Evolutionary conservation across 2,113 vertebrate species (phyloP), one percentile per base, ranked within the genome.

Genomic region (Corythoichthys haematopterus): DNA sequence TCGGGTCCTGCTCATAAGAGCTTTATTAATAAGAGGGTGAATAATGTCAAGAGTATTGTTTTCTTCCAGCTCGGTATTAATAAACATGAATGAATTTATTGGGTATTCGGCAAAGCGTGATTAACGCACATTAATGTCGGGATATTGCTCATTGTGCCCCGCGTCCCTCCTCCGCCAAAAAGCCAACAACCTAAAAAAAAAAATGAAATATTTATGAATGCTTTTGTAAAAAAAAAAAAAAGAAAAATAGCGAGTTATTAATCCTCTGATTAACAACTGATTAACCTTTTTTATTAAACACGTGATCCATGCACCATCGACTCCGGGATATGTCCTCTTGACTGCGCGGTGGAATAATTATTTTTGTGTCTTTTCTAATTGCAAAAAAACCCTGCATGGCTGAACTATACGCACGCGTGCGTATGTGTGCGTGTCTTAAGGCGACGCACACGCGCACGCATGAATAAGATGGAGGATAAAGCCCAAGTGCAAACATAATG

Each of bases 241-340:
- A 92, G 91, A 90, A 93, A 92, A 92, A 91, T 91, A 91, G 89
- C 90, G 91, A 85, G 87, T 92, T 92, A 93, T 92, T 92, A 92
- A 92, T 91, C 89, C 89, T 90, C 89, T 91, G 91, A 92, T 93
- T 92, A 92, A 91, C 90, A 91, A 91, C 90, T 92, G 90, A 93
- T 92, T 92, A 92, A 91, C 90, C 91, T 93, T 92, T 89, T 92
- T 92, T 90, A 92, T 91, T 88, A 90, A 91, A 88, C 88, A 90
- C 83, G 87, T 90, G 89, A 92, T 90, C 90, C 89, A 86, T 90
- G 90, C 88, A 88, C 91, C 86, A 82, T 85, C 85, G 85, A 91
- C 87, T 91, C 85, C 81, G 88, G 89, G 88, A 92, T 87, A 88
- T 86, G 89, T 90, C 81, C 85, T 88, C 79, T 57, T 83, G 89